Evolutionary conservation across 2,113 vertebrate genomes (phyloP), one percentile per base, ranked within the genome.

Genomic region (Thunnus thynnus): DNA sequence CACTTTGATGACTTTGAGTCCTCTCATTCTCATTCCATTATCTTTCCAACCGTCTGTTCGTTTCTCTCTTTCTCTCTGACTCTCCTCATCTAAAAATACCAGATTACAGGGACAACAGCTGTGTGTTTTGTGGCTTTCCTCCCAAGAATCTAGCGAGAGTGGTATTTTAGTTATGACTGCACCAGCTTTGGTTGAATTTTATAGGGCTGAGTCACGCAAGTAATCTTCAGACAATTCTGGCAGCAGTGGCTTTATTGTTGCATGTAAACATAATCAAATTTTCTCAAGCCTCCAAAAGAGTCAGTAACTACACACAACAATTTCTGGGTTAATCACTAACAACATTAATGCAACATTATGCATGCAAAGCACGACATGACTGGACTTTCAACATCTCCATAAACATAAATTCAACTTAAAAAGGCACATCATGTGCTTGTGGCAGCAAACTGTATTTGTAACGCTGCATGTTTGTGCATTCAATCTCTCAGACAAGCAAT

Each of bases 61-160:
- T 25, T 46, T 82, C 27, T 75, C 25, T 51, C 13, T 72, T 46
- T 82, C 27, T 75, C 25, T 51, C 13, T 72, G 22, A 1, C 18
- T 65, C 27, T 50, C 56, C 54, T 58, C 44, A 50, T 78, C 51
- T 78, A 74, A 89, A 85, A 80, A 83, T 68, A 80, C 13, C 36
- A 72, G 25, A 68, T 63, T 72, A 58, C 14, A 50, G 60, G 20
- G 64, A 56, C 9, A 57, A 73, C 20, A 13, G 66, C 65, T 76
- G 65, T 25, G 46, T 66, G 52, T n/a, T 71, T 67, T 52, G 58
- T 77, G 57, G 64, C 41, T 60, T 72, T 61, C 63, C 51, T n/a
- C 54, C 51, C 32, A 55, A 82, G 36, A 66, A 75, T 65, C n/a
- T 22, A 27, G 52, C 47, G 30, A 57, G 72, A 47, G 32, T 18